Conservation (phyloP, 2,888 invertebrate species). For the Cerastoderma edule region DNA sequence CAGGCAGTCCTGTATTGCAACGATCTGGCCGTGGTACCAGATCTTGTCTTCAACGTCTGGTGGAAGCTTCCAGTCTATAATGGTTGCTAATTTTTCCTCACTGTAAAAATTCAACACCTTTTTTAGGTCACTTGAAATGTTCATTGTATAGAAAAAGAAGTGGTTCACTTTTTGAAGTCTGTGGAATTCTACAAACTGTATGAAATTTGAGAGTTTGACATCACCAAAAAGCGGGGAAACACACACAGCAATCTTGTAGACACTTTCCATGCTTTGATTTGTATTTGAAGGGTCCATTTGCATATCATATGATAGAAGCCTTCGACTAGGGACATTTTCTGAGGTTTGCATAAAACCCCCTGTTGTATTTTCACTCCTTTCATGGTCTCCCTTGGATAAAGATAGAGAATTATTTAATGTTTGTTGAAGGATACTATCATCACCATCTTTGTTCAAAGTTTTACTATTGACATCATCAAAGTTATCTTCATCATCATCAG, state of each 20-base stretch:
- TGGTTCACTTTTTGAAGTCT: conserved; percentile 76
- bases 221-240: conserved; percentile 81
- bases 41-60: conserved; percentile 59
- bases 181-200: conserved; percentile 81
- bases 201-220: conserved; percentile 71
- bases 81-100: conserved; percentile 64
- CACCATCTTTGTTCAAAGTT: neutral
- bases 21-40: conserved; percentile 82
- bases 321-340: neutral
- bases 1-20: conserved; percentile 82
- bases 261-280: neutral
- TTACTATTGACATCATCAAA: no score
- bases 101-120: conserved; percentile 73
- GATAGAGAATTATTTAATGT: neutral
- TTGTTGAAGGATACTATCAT: neutral
- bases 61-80: conserved; percentile 78
- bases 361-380: neutral
- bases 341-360: neutral
- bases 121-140: conserved; percentile 64
- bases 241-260: conserved; percentile 65
- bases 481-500: conserved; percentile 2
- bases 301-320: neutral
- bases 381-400: neutral
- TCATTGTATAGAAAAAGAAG: conserved; percentile 76
- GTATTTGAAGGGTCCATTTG: neutral